These are phyloP conservation scores for Perdita meconis DNA, from an alignment of 2,888 invertebrate species.

Conservation along the genomic window DNA sequence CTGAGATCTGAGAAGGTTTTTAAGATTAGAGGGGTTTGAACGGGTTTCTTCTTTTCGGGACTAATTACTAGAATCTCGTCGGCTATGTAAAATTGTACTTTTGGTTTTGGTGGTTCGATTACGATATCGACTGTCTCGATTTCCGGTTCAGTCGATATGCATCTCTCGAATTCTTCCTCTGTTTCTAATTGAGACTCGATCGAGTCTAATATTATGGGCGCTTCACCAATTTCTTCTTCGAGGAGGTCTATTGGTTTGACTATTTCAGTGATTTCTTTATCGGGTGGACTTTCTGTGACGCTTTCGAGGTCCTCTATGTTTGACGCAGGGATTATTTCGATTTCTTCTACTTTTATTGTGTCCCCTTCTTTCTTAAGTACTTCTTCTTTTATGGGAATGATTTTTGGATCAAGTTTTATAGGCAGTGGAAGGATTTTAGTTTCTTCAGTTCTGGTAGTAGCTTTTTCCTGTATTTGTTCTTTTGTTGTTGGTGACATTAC, in stretches of 20 bases:
- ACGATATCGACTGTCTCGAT: constrained; percentile 43
- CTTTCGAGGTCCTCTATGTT: constrained; percentile 17
- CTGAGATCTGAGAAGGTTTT: constrained; percentile 35
- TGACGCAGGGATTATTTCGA: background rate
- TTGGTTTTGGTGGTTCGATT: constrained; percentile 66
- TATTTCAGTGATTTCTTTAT: background rate
- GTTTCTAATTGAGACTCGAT: constrained; percentile 33
- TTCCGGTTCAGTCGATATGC: constrained; percentile 39
- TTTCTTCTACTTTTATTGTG: background rate
- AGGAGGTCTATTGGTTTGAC: background rate
- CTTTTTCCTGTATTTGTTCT: background rate
- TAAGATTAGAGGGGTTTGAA: constrained; percentile 34
- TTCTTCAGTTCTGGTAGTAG: background rate
- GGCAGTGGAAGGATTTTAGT: background rate
- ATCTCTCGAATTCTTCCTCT: constrained; percentile 47
- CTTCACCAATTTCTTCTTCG: constrained; percentile 8
- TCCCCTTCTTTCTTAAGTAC: background rate
- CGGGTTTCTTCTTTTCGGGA: constrained; percentile 68
- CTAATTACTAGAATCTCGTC: constrained; percentile 79
- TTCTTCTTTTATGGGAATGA: background rate
- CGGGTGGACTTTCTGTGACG: background rate
- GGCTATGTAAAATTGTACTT: constrained; percentile 81
- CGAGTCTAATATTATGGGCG: constrained; percentile 28
- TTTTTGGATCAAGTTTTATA: background rate
- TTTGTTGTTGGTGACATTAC: background rate